Conservation (phyloP, 2,113 vertebrate species). For the Hippocampus barbouri region DNA sequence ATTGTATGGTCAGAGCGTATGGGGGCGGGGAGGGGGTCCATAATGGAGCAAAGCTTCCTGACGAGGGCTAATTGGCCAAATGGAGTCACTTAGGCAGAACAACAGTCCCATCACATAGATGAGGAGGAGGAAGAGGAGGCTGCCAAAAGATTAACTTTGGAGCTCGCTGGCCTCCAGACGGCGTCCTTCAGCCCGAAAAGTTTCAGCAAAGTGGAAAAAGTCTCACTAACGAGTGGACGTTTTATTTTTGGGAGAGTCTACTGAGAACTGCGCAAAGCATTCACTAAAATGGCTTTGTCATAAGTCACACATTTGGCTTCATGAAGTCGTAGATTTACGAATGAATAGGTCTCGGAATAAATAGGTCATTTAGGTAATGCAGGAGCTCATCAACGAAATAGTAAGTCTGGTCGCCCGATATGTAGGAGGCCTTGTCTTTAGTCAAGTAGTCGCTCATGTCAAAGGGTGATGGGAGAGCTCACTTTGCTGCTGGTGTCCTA, state of each 20-base stretch:
- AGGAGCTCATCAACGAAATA: too few relatives aligned
- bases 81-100: slow-evolving; percentile 63
- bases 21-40: slow-evolving; percentile 31
- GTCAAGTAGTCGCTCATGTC: too few relatives aligned
- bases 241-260: slow-evolving; percentile 5
- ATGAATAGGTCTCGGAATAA: too few relatives aligned
- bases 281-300: neutral
- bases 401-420: too few relatives aligned
- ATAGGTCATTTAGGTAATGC: too few relatives aligned
- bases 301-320: too few relatives aligned
- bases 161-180: slow-evolving; percentile 13
- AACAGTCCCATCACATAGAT: slow-evolving; percentile 50
- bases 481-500: too few relatives aligned
- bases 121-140: slow-evolving; percentile 35
- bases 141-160: slow-evolving; percentile 14
- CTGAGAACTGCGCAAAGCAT: neutral
- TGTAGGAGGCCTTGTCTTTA: too few relatives aligned
- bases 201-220: neutral
- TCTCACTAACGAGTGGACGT: slow-evolving; percentile 8
- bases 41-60: slow-evolving; percentile 52
- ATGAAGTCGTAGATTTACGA: too few relatives aligned
- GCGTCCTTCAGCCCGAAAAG: neutral
- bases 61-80: slow-evolving; percentile 61
- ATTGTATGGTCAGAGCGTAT: slow-evolving; percentile 46
- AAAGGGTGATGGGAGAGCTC: too few relatives aligned